Percentiles rank a stretch among this genome's conserved stretches.
Evolutionary conservation across 2,113 vertebrate genomes (phyloP).

Genomic region (Neodon shergylaensis): DNA sequence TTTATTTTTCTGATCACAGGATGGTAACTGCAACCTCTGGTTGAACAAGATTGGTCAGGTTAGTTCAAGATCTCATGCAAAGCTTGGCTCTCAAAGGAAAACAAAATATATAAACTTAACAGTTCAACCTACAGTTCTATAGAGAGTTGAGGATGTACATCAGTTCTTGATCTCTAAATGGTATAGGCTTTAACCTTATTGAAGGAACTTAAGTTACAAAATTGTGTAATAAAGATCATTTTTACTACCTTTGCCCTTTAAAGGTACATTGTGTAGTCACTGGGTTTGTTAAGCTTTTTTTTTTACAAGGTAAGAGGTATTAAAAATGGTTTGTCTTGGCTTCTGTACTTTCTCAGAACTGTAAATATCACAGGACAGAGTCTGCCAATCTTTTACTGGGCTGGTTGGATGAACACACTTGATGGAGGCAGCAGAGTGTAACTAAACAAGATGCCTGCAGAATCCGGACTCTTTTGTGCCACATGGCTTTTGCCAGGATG

Average conservation of each 20-base stretch:
- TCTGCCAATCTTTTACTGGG: conserved; percentile 75
- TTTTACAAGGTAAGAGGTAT: conserved; percentile 82
- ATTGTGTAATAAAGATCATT: conserved; percentile 66
- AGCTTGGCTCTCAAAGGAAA: neutral
- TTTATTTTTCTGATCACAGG: neutral
- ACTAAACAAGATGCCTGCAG: conserved; percentile 43
- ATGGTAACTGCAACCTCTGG: neutral
- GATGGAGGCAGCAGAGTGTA: conserved; percentile 42
- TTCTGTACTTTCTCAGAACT: conserved; percentile 71
- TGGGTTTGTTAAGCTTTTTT: conserved; percentile 81
- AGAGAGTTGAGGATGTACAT: conserved; percentile 10
- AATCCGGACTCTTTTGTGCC: neutral
- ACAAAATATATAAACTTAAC: neutral
- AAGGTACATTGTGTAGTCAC: conserved; percentile 79
- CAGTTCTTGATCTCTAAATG: conserved; percentile 9
- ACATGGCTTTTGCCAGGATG: neutral
- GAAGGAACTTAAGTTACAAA: conserved; percentile 52
- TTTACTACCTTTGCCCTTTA: conserved; percentile 77
- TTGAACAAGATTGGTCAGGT: neutral
- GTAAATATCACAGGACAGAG: conserved; percentile 72
- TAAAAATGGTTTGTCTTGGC: conserved; percentile 80
- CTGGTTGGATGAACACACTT: conserved; percentile 63
- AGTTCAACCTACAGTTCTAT: conserved; percentile 13
- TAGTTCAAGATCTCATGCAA: conserved; percentile 8
- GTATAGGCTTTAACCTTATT: conserved; percentile 6